Base-by-base conservation (phyloP, 2,888 invertebrate genomes). In the Achlya flavicornis region DNA sequence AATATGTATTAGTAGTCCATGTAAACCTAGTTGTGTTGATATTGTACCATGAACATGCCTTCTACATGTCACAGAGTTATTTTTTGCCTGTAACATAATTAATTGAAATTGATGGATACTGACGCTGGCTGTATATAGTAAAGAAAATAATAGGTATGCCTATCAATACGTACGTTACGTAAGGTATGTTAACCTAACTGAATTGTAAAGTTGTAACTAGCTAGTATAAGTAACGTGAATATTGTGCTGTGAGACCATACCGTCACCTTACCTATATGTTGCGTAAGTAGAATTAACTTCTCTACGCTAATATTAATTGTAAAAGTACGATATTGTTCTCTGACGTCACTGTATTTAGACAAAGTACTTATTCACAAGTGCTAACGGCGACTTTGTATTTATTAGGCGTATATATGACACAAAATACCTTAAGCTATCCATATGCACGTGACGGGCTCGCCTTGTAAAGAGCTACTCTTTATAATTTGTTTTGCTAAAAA, bases 11-110 rank as follows among this genome's bases (percentile, higher is more conserved):
- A 63, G 62, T 67, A 70, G 63, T 64, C 61, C 66, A 68, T 67
- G 71, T 78, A 70, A 67, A 62, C 66, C 72, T 58, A 61, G 53
- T 75, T 81, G 68, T 72, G 67, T 81, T 76, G 71, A 72, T 75
- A 74, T 70, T 77, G 73, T 81, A 86, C 91, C 91, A 87, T 83
- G 90, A 91, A 90, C 88, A 91, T 91, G 91, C 91, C 91, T 91
- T 91, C 84, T 85, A 81, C 77, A 79, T 76, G 75, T 86, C 72
- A 77, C 78, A 78, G 73, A 79, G 64, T 80, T 80, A 81, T 83
- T 80, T 74, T 84, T 88, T 85, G 84, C 86, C 85, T 81, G 83
- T 43, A 41, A 41, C 0, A 41, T 60, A 60, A 41, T 43, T 11
- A 35, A 38, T 59, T 38, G 65, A 73, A 72, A 75, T 78, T 73